These are phyloP conservation scores for Agonopterix heracliana DNA, from an alignment of 2,888 invertebrate species.

Conservation along the genomic window DNA sequence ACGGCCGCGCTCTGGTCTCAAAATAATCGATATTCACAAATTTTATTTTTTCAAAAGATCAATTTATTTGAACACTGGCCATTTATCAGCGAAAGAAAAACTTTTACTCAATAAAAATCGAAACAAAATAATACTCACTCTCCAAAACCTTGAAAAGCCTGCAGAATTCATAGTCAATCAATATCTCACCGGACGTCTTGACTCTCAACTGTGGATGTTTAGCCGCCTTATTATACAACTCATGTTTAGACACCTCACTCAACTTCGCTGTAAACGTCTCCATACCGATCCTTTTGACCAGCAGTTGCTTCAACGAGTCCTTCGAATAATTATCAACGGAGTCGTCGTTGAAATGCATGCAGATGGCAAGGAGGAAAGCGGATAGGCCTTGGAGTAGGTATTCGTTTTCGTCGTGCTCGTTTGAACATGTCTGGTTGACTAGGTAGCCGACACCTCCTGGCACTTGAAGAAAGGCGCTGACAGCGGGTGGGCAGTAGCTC, in stretches of 20 bases:
- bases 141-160: constrained; percentile 90
- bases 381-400: constrained; percentile 88
- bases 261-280: constrained; percentile 92
- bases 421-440: constrained; percentile 86
- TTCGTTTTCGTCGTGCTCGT: constrained; percentile 94
- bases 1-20: too few species aligned
- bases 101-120: too few species aligned
- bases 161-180: constrained; percentile 97
- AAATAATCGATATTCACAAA: too few species aligned
- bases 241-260: constrained; percentile 90
- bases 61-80: too few species aligned
- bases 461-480: constrained; percentile 86
- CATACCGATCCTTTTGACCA: constrained; percentile 89
- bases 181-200: constrained; percentile 83
- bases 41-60: too few species aligned
- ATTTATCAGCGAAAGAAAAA: too few species aligned
- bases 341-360: constrained; percentile 92
- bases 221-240: constrained; percentile 92
- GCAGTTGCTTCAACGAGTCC: constrained; percentile 82
- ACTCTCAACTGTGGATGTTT: constrained; percentile 94
- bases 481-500: constrained; percentile 88
- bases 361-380: constrained; percentile 94
- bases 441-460: constrained; percentile 90
- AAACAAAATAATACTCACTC: constrained; percentile 51
- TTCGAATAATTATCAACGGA: constrained; percentile 84